Conservation (phyloP, 2,888 invertebrate genomes). For the Byasa hedistus region DNA sequence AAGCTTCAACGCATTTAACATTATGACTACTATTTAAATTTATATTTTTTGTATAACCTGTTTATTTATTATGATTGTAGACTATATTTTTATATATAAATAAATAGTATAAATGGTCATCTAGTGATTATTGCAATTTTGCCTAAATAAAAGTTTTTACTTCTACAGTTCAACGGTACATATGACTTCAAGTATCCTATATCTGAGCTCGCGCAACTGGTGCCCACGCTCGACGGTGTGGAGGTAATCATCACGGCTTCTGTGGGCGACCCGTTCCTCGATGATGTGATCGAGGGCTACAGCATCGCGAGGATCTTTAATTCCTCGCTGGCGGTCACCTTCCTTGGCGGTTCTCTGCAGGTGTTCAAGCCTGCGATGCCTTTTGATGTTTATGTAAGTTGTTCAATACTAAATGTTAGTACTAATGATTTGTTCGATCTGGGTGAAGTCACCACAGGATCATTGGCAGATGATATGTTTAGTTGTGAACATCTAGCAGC, state of each 20-base stretch:
- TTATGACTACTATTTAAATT: too few relatives aligned
- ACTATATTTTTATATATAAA: too few relatives aligned
- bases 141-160: too few relatives aligned
- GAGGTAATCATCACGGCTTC: constrained; percentile 91
- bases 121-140: too few relatives aligned
- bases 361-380: constrained; percentile 98
- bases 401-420: not conserved
- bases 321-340: constrained; percentile 89
- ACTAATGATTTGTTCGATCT: constrained; percentile 7
- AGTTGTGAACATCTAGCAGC: constrained; percentile 1
- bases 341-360: constrained; percentile 94
- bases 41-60: too few relatives aligned
- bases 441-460: too few relatives aligned
- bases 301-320: constrained; percentile 93
- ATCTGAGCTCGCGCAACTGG: constrained; percentile 84
- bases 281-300: constrained; percentile 91
- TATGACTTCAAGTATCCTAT: constrained; percentile 93
- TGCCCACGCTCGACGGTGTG: constrained; percentile 85
- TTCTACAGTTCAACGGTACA: constrained; percentile 89
- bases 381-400: constrained; percentile 88
- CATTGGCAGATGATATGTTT: too few relatives aligned
- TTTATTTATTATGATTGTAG: too few relatives aligned
- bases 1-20: too few relatives aligned
- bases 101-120: too few relatives aligned
- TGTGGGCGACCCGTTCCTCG: constrained; percentile 92